Percentiles rank a stretch among this genome's conserved stretches.
Evolutionary conservation across 2,888 invertebrate genomes (phyloP).

Genomic region (Halictus ligatus): DNA sequence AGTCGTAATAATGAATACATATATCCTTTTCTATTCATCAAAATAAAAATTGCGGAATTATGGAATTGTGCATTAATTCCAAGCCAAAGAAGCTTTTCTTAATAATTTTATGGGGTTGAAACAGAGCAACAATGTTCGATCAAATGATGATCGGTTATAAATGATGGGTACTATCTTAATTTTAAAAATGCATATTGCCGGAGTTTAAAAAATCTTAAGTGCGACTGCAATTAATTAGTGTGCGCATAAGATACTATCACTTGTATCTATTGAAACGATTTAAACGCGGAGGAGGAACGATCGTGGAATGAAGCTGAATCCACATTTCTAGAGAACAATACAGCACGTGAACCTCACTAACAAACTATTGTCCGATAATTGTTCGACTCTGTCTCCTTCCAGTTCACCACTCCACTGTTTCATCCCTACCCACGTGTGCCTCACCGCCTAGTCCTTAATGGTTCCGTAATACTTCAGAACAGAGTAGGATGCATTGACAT

Average conservation of each 20-base stretch:
- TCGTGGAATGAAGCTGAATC: slow-evolving; percentile 79
- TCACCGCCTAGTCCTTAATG: slow-evolving; percentile 55
- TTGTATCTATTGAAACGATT: slow-evolving; percentile 57
- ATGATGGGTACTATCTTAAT: neutral
- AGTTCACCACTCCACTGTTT: slow-evolving; percentile 54
- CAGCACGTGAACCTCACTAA: slow-evolving; percentile 83
- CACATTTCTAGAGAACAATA: slow-evolving; percentile 83
- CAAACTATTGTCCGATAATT: slow-evolving; percentile 84
- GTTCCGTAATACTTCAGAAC: slow-evolving; percentile 28
- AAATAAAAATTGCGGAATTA: neutral
- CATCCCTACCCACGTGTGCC: slow-evolving; percentile 50
- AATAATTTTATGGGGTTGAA: neutral
- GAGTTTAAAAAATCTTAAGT: neutral
- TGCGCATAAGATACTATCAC: slow-evolving; percentile 41
- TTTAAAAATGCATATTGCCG: neutral
- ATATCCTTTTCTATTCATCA: neutral
- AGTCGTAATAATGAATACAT: neutral
- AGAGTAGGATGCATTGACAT: slow-evolving; percentile 16
- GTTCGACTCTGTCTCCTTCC: slow-evolving; percentile 72
- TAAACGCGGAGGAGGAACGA: slow-evolving; percentile 64
- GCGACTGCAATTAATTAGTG: slow-evolving; percentile 34
- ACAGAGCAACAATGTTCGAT: neutral
- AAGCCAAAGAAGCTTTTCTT: neutral
- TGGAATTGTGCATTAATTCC: neutral
- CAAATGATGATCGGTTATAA: no score